Evolutionary conservation across 2,888 invertebrate genomes (phyloP).

Genomic region (Octonoba sinensis): DNA sequence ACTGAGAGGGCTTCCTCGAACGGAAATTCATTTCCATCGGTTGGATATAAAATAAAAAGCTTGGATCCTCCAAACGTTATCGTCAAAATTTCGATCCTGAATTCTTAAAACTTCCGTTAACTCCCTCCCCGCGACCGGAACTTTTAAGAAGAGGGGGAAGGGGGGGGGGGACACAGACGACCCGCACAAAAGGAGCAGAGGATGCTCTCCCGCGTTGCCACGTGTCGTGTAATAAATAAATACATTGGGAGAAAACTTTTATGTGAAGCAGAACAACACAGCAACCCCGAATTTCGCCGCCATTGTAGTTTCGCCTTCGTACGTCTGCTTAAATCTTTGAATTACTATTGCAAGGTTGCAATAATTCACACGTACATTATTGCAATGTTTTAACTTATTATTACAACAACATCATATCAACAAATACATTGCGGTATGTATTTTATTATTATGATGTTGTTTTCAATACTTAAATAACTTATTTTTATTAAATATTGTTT

Average conservation of each 20-base stretch:
- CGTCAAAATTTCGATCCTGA: constrained; percentile 51
- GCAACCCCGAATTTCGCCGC: constrained; percentile 55
- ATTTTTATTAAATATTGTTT: no score
- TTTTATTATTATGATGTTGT: no score
- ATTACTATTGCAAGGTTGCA: no score
- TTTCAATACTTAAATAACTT: no score
- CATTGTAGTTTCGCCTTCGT: no score
- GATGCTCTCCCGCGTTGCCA: constrained; percentile 32
- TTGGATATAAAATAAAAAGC: neutral
- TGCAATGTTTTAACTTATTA: no score
- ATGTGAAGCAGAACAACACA: constrained; percentile 47
- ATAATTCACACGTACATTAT: no score
- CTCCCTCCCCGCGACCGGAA: constrained; percentile 25
- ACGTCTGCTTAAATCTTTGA: no score
- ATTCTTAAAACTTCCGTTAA: constrained; percentile 60
- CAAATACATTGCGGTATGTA: no score
- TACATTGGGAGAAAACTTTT: constrained; percentile 44
- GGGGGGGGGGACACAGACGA: constrained; percentile 5
- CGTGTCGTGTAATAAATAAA: constrained; percentile 61
- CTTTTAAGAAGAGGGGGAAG: constrained; percentile 29
- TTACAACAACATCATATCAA: no score
- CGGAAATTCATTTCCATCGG: constrained; percentile 14
- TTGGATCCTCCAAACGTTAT: constrained; percentile 7
- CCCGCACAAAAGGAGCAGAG: constrained; percentile 35
- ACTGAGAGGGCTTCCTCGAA: no score